A percentile compares a stretch with the other conserved stretches of the same genome.
phyloP scores from a whole-genome alignment of 2,888 invertebrate genomes.

The Papilio elwesi region DNA sequence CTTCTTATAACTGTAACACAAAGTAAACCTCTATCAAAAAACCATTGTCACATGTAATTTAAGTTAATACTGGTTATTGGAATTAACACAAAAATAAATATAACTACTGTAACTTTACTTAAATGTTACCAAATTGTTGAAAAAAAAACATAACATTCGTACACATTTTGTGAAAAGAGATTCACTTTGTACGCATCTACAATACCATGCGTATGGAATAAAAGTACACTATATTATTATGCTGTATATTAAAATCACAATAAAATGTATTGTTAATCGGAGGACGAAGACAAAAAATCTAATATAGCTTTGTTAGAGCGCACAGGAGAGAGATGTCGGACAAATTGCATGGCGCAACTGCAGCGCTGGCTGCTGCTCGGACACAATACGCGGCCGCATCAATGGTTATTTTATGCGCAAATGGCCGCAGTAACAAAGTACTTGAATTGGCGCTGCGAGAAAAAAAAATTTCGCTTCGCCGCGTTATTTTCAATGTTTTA shows the following conservation, averaged over 20 bases:
- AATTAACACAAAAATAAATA: no score
- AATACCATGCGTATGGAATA: no score
- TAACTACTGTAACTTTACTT: no score
- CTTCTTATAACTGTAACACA: not conserved
- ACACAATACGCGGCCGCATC: slow-evolving; percentile 66
- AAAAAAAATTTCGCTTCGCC: slow-evolving; percentile 49
- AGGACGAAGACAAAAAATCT: slow-evolving; percentile 59
- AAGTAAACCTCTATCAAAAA: not conserved
- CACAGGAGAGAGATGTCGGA: slow-evolving; percentile 71
- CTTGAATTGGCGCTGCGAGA: slow-evolving; percentile 49
- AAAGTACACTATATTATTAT: no score
- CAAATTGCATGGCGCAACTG: slow-evolving; percentile 73
- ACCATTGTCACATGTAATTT: not conserved
- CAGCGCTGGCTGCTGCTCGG: slow-evolving; percentile 53
- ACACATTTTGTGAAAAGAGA: no score
- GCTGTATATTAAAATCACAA: no score
- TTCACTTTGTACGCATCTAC: no score
- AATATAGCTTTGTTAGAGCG: slow-evolving; percentile 74
- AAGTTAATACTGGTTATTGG: no score
- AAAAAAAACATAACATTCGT: no score
- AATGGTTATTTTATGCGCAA: slow-evolving; percentile 73
- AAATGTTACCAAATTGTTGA: no score
- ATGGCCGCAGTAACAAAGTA: slow-evolving; percentile 56
- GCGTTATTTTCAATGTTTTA: slow-evolving; percentile 49
- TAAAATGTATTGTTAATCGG: slow-evolving; percentile 32